phyloP scores from a whole-genome alignment of 2,113 vertebrate species.

The Cynocephalus volans region DNA sequence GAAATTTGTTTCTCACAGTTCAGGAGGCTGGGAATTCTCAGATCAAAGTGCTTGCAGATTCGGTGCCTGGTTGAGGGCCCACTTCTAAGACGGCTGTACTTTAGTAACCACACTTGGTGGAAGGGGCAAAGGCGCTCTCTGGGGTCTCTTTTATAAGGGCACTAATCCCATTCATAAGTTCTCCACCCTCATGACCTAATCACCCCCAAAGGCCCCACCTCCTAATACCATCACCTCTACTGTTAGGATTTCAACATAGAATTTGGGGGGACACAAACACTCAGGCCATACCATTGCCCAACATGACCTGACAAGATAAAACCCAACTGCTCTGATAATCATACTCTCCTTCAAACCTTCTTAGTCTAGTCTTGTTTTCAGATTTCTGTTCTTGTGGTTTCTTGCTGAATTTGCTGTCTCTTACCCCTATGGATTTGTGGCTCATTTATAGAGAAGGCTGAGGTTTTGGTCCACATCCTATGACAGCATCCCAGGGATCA shows the following conservation, averaged over 20 bases:
- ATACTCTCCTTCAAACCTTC: background rate
- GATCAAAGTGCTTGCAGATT: background rate
- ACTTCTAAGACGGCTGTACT: no score
- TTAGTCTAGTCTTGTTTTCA: background rate
- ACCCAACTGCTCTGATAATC: background rate
- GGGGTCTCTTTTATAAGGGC: background rate
- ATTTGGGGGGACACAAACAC: background rate
- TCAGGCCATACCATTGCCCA: background rate
- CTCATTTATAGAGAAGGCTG: background rate
- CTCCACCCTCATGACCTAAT: no score
- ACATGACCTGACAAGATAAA: background rate
- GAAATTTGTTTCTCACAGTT: no score
- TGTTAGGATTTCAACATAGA: background rate
- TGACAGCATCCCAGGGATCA: background rate
- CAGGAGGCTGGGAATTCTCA: background rate
- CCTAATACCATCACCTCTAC: background rate
- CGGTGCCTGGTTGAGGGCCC: background rate
- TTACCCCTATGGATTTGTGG: fast-evolving
- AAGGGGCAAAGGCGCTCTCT: background rate
- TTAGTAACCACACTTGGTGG: no score
- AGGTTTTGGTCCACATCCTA: background rate
- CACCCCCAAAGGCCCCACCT: background rate
- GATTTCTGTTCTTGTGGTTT: background rate
- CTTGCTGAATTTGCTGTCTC: background rate
- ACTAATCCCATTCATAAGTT: background rate